Evolutionary conservation across 1,140 invertebrate species (phyloP).

Genomic region (Drosophila azteca): DNA sequence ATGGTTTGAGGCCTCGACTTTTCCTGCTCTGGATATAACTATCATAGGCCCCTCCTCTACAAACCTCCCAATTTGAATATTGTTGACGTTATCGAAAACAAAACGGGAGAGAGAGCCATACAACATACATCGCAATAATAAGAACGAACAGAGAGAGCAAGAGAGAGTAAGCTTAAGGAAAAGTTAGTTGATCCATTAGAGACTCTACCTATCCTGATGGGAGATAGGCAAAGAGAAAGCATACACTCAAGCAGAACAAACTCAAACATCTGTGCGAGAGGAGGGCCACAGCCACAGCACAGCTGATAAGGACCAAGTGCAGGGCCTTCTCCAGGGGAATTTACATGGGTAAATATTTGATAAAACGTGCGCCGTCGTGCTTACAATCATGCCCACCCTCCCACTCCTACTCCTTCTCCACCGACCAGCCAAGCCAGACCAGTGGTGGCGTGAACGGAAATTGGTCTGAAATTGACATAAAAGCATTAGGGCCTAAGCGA

Average conservation of each 20-base stretch:
- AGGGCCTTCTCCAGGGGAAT: slow-evolving; percentile 25
- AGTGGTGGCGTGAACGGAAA: not conserved
- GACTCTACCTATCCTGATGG: not conserved
- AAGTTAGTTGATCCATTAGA: too few species aligned
- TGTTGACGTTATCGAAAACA: not conserved
- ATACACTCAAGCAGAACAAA: not conserved
- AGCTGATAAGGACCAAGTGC: slow-evolving; percentile 42
- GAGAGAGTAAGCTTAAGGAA: too few species aligned
- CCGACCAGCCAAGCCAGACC: not conserved
- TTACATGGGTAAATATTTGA: slow-evolving; percentile 59
- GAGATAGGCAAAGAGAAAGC: too few species aligned
- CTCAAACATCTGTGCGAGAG: slow-evolving; percentile 25
- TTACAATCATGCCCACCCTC: too few species aligned
- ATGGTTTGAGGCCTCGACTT: not conserved
- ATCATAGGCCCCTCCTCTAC: not conserved
- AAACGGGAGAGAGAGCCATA: not conserved
- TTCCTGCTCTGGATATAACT: slow-evolving; percentile 10
- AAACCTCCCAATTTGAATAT: not conserved
- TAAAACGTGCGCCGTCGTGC: slow-evolving; percentile 37
- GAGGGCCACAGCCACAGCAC: not conserved
- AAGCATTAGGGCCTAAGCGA: slow-evolving; percentile 38
- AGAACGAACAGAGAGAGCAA: not conserved
- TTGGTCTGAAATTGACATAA: slow-evolving; percentile 48
- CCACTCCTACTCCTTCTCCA: not conserved
- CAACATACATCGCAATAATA: not conserved